phyloP scores from a whole-genome alignment of 2,113 vertebrate genomes.

The Pterophyllum scalare region DNA sequence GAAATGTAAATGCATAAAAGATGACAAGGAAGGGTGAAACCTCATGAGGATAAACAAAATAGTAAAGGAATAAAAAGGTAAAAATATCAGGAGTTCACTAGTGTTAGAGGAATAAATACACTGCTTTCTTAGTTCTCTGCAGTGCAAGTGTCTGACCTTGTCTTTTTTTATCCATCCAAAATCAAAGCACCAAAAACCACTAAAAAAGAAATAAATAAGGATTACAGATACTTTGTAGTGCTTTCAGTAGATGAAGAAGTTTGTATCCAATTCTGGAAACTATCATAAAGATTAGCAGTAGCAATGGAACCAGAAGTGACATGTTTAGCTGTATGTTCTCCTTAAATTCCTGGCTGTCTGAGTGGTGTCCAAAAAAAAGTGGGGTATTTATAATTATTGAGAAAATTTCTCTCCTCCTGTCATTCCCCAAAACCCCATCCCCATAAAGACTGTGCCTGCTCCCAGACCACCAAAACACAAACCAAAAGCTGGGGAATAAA shows the following conservation, averaged over 20 bases:
- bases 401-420: too few relatives aligned
- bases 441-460: too few relatives aligned
- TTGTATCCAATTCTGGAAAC: slow-evolving; percentile 9
- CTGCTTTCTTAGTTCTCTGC: slow-evolving; percentile 17
- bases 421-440: too few relatives aligned
- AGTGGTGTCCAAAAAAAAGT: too few relatives aligned
- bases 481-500: too few relatives aligned
- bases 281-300: neutral
- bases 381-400: too few relatives aligned
- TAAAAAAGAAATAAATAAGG: slow-evolving; percentile 2
- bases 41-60: neutral
- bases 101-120: neutral
- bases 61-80: neutral
- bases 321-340: too few relatives aligned
- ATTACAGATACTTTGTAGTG: slow-evolving; percentile 23
- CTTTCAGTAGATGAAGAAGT: slow-evolving; percentile 9
- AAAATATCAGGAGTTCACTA: neutral
- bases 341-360: too few relatives aligned
- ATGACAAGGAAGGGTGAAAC: neutral
- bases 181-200: slow-evolving; percentile 49
- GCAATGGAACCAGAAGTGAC: too few relatives aligned
- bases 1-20: neutral
- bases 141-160: neutral
- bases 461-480: too few relatives aligned
- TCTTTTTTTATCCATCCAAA: slow-evolving; percentile 41